Evolutionary conservation across 2,888 invertebrate species (phyloP).

Genomic region (Epirrhoe tristata): DNA sequence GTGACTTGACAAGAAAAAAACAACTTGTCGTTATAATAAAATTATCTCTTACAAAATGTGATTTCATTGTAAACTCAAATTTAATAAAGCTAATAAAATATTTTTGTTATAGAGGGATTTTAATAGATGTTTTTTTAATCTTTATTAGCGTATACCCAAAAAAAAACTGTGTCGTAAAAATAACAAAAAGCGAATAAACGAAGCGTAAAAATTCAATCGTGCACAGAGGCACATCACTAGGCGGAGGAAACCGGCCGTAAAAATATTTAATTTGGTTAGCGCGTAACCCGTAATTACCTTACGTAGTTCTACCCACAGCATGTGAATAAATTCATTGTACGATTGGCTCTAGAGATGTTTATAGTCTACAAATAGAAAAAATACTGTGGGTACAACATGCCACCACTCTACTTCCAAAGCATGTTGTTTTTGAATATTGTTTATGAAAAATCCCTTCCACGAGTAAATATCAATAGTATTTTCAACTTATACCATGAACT

Average conservation of each 20-base stretch:
- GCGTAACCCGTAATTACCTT: slow-evolving; percentile 72
- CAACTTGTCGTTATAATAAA: too few species aligned
- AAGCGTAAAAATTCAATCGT: slow-evolving; percentile 34
- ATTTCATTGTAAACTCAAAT: background rate
- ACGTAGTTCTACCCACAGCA: slow-evolving; percentile 64
- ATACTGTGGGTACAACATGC: background rate
- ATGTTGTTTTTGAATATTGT: background rate
- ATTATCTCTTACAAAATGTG: too few species aligned
- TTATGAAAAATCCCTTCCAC: background rate
- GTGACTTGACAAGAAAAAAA: too few species aligned
- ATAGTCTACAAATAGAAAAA: slow-evolving; percentile 33
- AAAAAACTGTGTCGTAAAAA: slow-evolving; percentile 22
- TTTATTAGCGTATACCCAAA: slow-evolving; percentile 6
- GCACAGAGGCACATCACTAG: slow-evolving; percentile 59
- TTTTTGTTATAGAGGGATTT: too few species aligned
- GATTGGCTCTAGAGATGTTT: slow-evolving; percentile 47
- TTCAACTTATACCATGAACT: too few species aligned
- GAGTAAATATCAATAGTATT: background rate
- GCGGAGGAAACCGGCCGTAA: slow-evolving; percentile 66
- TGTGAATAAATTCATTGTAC: slow-evolving; percentile 62
- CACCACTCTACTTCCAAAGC: background rate
- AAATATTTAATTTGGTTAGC: slow-evolving; percentile 76
- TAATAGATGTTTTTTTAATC: too few species aligned
- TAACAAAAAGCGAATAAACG: slow-evolving; percentile 34
- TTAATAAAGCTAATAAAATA: too few species aligned